phyloP scores from a whole-genome alignment of 1,140 invertebrate genomes.

The Lordiphosa collinella region DNA sequence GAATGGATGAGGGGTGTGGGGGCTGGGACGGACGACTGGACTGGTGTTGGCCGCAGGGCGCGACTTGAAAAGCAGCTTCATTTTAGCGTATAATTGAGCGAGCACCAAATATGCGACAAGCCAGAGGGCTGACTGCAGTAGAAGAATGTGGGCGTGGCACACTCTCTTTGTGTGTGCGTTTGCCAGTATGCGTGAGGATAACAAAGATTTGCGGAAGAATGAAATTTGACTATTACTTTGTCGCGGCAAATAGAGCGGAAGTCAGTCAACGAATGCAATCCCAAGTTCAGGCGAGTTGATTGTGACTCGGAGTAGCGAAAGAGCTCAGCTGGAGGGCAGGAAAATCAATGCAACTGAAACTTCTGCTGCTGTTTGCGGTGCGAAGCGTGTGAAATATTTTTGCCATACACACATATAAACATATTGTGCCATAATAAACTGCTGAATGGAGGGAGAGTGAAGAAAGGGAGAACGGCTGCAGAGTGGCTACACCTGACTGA shows the following conservation, averaged over 20 bases:
- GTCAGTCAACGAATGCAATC: conserved; percentile 66
- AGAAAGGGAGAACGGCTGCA: not conserved
- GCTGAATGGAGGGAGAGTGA: not conserved
- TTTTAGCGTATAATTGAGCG: conserved; percentile 75
- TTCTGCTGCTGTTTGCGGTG: conserved; percentile 16
- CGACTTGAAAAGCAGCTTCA: conserved; percentile 68
- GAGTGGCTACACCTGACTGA: conserved; percentile 3
- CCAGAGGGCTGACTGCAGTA: conserved; percentile 26
- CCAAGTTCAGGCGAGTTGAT: conserved; percentile 56
- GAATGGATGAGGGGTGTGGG: not conserved
- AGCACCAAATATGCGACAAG: conserved; percentile 68
- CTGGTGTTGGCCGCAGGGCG: conserved; percentile 43
- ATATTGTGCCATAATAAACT: conserved; percentile 5
- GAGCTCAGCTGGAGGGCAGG: conserved; percentile 1
- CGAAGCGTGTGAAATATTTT: conserved; percentile 31
- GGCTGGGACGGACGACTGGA: conserved; percentile 8
- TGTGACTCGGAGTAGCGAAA: conserved; percentile 32
- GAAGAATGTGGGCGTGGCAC: conserved; percentile 51
- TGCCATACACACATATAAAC: not conserved
- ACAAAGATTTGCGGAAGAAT: conserved; percentile 72
- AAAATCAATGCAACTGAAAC: conserved; percentile 45
- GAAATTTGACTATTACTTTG: conserved; percentile 75
- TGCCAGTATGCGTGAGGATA: conserved; percentile 17
- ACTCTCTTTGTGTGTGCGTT: not conserved
- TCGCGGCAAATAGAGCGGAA: conserved; percentile 73